Percentiles rank a stretch among this genome's conserved stretches.
phyloP scores from a whole-genome alignment of 2,113 vertebrate genomes.

The Cyprinus carpio region DNA sequence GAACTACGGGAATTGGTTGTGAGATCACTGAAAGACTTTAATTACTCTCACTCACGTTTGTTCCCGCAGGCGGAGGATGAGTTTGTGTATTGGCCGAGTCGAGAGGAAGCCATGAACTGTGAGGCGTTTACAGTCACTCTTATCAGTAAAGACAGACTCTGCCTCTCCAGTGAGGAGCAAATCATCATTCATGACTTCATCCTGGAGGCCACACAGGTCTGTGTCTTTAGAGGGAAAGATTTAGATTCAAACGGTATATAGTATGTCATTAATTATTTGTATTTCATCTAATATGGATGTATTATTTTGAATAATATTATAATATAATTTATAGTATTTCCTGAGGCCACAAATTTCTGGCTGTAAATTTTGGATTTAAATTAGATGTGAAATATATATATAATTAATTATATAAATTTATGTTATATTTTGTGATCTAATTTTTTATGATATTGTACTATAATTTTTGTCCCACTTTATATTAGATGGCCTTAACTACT shows the following conservation, averaged over 20 bases:
- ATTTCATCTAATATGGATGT: neutral
- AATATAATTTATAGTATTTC: neutral
- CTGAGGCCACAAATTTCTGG: too few species aligned
- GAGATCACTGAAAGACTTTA: neutral
- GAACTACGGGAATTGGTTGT: neutral
- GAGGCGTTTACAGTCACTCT: constrained; percentile 95
- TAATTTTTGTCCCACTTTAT: too few species aligned
- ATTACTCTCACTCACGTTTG: neutral
- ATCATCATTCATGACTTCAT: constrained; percentile 96
- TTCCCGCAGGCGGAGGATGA: constrained; percentile 88
- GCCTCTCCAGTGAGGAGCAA: constrained; percentile 93
- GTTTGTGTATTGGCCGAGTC: constrained; percentile 95
- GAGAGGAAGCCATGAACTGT: constrained; percentile 95
- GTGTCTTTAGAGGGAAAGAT: constrained; percentile 1
- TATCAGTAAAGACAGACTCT: constrained; percentile 92
- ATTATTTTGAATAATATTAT: neutral
- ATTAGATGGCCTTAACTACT: too few species aligned
- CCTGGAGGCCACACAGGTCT: constrained; percentile 93
- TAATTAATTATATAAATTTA: too few species aligned
- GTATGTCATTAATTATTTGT: neutral
- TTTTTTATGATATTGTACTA: too few species aligned
- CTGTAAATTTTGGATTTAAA: too few species aligned
- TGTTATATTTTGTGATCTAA: too few species aligned
- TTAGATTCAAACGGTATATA: neutral
- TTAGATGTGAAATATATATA: too few species aligned